These are phyloP conservation scores for Stictonetta naevosa DNA, from an alignment of 2,113 vertebrate species.

Conservation along the genomic window DNA sequence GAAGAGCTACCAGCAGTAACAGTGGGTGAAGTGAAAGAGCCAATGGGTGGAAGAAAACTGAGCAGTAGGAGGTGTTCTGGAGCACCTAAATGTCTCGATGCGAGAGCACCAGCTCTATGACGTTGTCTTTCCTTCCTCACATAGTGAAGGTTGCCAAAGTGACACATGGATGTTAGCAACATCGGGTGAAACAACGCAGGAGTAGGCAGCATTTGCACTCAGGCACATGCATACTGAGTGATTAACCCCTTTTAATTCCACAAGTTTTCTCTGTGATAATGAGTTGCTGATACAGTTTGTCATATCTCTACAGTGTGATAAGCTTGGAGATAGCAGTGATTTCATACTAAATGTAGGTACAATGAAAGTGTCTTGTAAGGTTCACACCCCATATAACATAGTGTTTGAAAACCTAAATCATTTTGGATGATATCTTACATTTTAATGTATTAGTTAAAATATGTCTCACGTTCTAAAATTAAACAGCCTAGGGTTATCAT, in stretches of 20 bases:
- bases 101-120: not conserved
- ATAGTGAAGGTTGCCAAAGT: not conserved
- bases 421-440: conserved; percentile 62
- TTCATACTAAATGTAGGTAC: conserved; percentile 6
- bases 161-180: not conserved
- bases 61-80: not conserved
- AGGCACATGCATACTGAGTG: not conserved
- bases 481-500: conserved; percentile 72
- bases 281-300: not conserved
- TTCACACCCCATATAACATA: conserved; percentile 34
- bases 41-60: not conserved
- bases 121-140: not conserved
- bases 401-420: conserved; percentile 39
- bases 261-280: not conserved
- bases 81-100: not conserved
- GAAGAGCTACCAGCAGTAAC: not conserved
- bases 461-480: conserved; percentile 67
- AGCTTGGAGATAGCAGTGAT: not conserved
- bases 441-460: conserved; percentile 73
- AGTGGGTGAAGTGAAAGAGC: not conserved
- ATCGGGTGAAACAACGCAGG: not conserved
- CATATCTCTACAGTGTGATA: not conserved
- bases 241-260: not conserved
- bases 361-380: not conserved
- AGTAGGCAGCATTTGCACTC: not conserved